phyloP scores from a whole-genome alignment of 2,888 invertebrate species.

The Eupithecia abbreviata region DNA sequence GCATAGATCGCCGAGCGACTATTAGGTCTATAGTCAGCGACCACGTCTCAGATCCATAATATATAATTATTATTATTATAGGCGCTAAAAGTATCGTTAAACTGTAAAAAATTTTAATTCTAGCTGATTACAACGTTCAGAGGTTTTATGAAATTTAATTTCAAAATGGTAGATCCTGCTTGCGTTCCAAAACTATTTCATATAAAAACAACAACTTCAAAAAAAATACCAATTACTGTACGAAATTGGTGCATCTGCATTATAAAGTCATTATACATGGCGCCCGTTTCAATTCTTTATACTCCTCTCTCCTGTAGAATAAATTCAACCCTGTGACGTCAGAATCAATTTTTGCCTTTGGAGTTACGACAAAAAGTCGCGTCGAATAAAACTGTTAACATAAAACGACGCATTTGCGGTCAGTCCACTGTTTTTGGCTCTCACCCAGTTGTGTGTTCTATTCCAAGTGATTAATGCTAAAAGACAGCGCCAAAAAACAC shows the following conservation, averaged over 20 bases:
- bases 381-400: not conserved
- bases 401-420: slow-evolving; percentile 28
- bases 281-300: not conserved
- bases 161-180: too few relatives aligned
- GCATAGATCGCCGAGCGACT: too few relatives aligned
- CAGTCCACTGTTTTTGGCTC: slow-evolving; percentile 25
- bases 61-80: not conserved
- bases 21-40: too few relatives aligned
- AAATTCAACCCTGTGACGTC: not conserved
- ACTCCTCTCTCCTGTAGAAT: not conserved
- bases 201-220: too few relatives aligned
- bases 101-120: not conserved
- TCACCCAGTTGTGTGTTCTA: slow-evolving; percentile 27
- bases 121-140: too few relatives aligned
- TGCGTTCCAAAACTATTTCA: too few relatives aligned
- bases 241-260: too few relatives aligned
- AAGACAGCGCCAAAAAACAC: slow-evolving; percentile 18
- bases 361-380: slow-evolving; percentile 17
- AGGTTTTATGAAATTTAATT: too few relatives aligned
- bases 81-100: not conserved
- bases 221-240: too few relatives aligned
- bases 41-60: too few relatives aligned
- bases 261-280: too few relatives aligned
- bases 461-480: slow-evolving; percentile 27
- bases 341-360: not conserved